Conservation (phyloP, 2,113 vertebrate species). For the Oxygymnocypris stewartii region DNA sequence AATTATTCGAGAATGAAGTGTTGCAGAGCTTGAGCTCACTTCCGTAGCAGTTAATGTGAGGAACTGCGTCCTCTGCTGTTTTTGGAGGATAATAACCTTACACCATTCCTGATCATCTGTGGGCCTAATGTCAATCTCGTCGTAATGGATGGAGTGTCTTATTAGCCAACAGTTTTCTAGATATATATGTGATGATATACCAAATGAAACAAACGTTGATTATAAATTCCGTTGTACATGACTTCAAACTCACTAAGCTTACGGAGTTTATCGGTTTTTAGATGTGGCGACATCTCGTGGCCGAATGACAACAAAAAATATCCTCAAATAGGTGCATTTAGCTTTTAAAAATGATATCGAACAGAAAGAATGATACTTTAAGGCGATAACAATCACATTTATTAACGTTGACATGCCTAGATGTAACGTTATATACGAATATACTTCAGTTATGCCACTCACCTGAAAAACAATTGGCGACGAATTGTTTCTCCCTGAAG, state of each 20-base stretch:
- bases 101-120: not conserved
- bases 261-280: not conserved
- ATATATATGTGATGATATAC: not conserved
- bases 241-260: not conserved
- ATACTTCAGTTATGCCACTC: no score
- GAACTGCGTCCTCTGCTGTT: conserved; percentile 37
- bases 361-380: no score
- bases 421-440: no score
- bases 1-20: not conserved
- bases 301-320: not conserved
- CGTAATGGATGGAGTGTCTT: not conserved
- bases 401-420: no score
- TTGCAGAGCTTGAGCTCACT: not conserved
- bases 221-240: not conserved
- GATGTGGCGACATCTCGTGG: conserved; percentile 20
- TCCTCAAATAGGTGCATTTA: not conserved
- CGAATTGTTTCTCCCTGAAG: no score
- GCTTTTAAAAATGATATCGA: no score
- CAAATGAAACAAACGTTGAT: not conserved
- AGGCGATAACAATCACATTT: no score
- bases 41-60: not conserved
- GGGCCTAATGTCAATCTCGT: not conserved
- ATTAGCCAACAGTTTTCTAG: not conserved
- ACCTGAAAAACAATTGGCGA: no score
- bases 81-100: not conserved